Conservation (phyloP, 2,113 vertebrate species). For the Xenus cinereus region DNA sequence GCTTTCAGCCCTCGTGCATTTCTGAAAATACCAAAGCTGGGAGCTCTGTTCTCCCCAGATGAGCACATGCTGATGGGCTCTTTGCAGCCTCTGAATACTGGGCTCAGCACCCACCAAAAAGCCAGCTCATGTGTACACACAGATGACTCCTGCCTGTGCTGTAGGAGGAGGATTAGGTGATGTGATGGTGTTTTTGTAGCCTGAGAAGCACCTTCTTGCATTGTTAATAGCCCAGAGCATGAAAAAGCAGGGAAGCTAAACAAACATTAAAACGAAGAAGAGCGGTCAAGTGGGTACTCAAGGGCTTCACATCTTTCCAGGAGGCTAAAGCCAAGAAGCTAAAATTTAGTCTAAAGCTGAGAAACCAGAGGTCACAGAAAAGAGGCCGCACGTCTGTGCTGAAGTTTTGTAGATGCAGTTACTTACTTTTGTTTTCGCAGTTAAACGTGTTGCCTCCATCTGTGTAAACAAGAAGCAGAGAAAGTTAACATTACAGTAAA, state of each 20-base stretch:
- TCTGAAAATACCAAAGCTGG: not conserved
- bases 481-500: not conserved
- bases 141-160: not conserved
- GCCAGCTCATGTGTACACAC: not conserved
- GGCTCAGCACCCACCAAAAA: not conserved
- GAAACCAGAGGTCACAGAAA: not conserved
- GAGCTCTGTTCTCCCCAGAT: accelerated
- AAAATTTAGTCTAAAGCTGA: not conserved
- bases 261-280: not conserved
- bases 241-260: constrained; percentile 1
- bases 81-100: not conserved
- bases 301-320: not conserved
- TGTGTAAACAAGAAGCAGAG: constrained; percentile 11
- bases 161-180: not conserved
- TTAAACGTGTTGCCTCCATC: not conserved
- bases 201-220: not conserved
- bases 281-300: not conserved
- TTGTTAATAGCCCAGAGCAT: not conserved
- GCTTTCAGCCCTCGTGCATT: not conserved
- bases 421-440: not conserved
- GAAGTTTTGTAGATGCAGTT: not conserved
- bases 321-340: not conserved
- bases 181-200: not conserved
- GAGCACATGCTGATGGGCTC: not conserved
- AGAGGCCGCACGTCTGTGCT: accelerated